A percentile compares a stretch with the other conserved stretches of the same genome.
These are phyloP conservation scores for Drosophila birchii DNA, from an alignment of 2,888 invertebrate species.

Conservation along the genomic window DNA sequence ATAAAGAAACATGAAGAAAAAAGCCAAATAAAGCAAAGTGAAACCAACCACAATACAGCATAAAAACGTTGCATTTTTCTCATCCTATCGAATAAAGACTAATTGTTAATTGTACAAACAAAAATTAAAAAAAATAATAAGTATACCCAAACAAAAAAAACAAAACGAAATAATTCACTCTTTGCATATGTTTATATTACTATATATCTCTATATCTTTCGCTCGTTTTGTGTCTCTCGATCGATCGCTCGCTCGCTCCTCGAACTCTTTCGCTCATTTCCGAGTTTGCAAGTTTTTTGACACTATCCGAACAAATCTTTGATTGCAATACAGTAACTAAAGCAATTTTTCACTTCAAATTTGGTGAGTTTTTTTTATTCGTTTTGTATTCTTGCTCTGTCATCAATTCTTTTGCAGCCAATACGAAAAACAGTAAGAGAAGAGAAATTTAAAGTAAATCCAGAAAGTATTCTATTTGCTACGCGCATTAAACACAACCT, in stretches of 20 bases:
- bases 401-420: constrained; percentile 75
- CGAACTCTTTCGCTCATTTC: constrained; percentile 73
- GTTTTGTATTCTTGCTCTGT: constrained; percentile 69
- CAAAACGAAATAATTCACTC: constrained; percentile 49
- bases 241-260: constrained; percentile 66
- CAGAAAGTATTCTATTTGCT: constrained; percentile 44
- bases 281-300: constrained; percentile 65
- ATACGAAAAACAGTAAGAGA: constrained; percentile 52
- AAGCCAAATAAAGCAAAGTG: constrained; percentile 65
- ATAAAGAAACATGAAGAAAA: constrained; percentile 15
- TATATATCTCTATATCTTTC: constrained; percentile 69
- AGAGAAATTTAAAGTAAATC: constrained; percentile 70
- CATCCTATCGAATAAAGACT: constrained; percentile 62
- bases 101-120: constrained; percentile 55
- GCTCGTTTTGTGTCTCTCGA: constrained; percentile 77
- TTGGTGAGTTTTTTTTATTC: constrained; percentile 77
- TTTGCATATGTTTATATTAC: constrained; percentile 56
- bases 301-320: constrained; percentile 62
- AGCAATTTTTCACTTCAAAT: constrained; percentile 62
- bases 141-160: constrained; percentile 10
- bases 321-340: constrained; percentile 76
- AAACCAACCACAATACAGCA: constrained; percentile 60
- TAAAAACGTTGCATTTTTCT: constrained; percentile 74
- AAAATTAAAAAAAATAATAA: constrained; percentile 29
- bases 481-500: constrained; percentile 53